phyloP scores from a whole-genome alignment of 2,888 invertebrate species.

The Ormyrus nitidulus region DNA sequence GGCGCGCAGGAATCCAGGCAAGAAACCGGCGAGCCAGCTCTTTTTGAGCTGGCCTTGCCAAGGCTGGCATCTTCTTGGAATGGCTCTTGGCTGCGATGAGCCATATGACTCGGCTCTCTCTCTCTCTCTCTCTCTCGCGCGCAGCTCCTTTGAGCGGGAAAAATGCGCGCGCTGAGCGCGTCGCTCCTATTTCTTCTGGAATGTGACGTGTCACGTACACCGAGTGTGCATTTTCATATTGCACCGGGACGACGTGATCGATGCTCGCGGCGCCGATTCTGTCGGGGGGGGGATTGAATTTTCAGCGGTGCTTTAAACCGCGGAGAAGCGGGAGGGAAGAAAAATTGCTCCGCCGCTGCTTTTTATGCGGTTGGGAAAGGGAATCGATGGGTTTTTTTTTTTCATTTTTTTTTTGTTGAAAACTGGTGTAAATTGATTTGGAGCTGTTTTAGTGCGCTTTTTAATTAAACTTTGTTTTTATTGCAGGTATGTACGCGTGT shows the following conservation, averaged over 20 bases:
- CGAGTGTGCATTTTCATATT: neutral
- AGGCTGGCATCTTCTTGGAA: slow-evolving; percentile 32
- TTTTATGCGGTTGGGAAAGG: neutral
- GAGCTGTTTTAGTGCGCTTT: too few relatives aligned
- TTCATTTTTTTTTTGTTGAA: neutral
- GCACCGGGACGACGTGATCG: neutral
- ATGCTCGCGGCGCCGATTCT: neutral
- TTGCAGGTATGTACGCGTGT: slow-evolving; percentile 24
- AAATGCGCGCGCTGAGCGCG: neutral
- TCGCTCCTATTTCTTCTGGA: neutral
- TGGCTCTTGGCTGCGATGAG: neutral
- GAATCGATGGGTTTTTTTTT: neutral
- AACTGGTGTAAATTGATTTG: too few relatives aligned
- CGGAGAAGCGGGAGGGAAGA: neutral
- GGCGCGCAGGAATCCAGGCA: slow-evolving; percentile 11
- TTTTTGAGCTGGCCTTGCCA: slow-evolving; percentile 44
- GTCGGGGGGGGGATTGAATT: neutral
- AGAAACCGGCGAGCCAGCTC: slow-evolving; percentile 26
- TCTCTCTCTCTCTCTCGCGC: slow-evolving; percentile 18
- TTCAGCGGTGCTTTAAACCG: neutral
- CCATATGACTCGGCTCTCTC: neutral
- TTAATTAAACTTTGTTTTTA: slow-evolving; percentile 12
- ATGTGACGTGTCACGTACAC: too few relatives aligned
- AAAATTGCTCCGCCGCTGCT: too few relatives aligned
- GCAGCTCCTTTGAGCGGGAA: neutral